A percentile compares a stretch with the other conserved stretches of the same genome.
Evolutionary conservation across 2,113 vertebrate species (phyloP).

Genomic region (human): DNA sequence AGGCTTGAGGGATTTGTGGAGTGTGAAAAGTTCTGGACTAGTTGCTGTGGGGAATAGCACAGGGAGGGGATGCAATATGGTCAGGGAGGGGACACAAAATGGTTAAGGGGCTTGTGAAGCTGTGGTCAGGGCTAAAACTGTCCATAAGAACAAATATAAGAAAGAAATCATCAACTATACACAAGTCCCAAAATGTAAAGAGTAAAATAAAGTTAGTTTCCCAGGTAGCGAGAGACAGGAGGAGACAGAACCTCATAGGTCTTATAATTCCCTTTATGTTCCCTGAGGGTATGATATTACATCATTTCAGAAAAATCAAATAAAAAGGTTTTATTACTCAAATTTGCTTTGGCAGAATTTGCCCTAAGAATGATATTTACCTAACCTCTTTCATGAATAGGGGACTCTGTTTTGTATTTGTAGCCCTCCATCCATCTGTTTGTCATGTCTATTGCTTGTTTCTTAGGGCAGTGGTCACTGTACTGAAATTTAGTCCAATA

Average conservation of each 20-base stretch:
- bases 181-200: neutral
- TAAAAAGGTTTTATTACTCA: neutral
- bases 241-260: neutral
- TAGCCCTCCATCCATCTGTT: neutral
- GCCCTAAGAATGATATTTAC: neutral
- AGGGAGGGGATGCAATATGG: neutral
- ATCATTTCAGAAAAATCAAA: neutral
- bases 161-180: neutral
- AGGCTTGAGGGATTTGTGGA: neutral
- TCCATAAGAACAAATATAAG: neutral
- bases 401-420: neutral
- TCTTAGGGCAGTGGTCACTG: neutral
- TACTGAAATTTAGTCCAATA: neutral
- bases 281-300: neutral
- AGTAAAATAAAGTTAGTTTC: neutral
- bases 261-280: neutral
- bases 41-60: neutral
- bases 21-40: neutral
- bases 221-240: neutral
- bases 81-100: no score
- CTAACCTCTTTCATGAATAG: neutral
- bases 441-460: neutral
- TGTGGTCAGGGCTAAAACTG: no score
- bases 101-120: no score
- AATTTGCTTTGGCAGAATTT: neutral